phyloP scores from a whole-genome alignment of 2,888 invertebrate genomes.

The Cerceris rybyensis region DNA sequence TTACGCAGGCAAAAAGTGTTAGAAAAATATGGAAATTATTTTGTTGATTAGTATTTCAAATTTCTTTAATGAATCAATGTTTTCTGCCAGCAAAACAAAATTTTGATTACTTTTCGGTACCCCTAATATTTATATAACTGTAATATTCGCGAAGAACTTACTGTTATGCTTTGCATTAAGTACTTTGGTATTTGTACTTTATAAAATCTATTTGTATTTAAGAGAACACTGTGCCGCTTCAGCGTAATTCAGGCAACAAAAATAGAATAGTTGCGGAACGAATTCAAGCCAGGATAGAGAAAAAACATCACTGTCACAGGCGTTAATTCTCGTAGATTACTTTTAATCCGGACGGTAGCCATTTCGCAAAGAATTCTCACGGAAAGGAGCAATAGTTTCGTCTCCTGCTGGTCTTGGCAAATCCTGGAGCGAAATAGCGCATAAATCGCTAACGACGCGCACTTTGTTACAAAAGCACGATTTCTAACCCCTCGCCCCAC shows the following conservation, averaged over 20 bases:
- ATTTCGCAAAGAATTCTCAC: slow-evolving; percentile 24
- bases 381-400: slow-evolving; percentile 49
- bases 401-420: slow-evolving; percentile 51
- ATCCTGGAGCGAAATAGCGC: slow-evolving; percentile 67
- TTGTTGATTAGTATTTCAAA: no score
- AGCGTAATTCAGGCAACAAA: not conserved
- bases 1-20: no score
- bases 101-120: no score
- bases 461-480: slow-evolving; percentile 71
- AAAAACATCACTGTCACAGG: not conserved
- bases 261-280: not conserved
- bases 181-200: no score
- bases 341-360: not conserved
- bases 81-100: no score
- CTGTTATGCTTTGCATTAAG: no score
- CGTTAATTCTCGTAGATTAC: slow-evolving; percentile 35
- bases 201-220: no score
- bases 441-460: slow-evolving; percentile 77
- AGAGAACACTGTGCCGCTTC: no score
- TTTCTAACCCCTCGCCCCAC: slow-evolving; percentile 30
- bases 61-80: no score
- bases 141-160: no score
- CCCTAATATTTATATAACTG: no score
- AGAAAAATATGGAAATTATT: no score
- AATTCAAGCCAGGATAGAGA: not conserved